These are phyloP conservation scores for Axea sp. DNA, from an alignment of 2,888 invertebrate species.

Conservation along the genomic window DNA sequence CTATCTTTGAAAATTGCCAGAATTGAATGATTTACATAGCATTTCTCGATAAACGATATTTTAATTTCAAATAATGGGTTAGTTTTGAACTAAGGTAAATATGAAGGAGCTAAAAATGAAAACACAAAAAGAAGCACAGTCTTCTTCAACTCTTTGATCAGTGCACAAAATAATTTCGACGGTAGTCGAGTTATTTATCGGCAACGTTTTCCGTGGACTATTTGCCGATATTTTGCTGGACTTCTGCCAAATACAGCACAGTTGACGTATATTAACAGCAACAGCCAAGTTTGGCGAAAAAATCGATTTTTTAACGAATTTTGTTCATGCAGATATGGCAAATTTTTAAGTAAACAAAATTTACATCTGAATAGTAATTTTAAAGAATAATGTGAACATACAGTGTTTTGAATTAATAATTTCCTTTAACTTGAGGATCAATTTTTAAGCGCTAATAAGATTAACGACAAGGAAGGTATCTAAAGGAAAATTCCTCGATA, in stretches of 20 bases:
- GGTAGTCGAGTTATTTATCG: conserved; percentile 72
- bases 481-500: too few relatives aligned
- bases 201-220: conserved; percentile 64
- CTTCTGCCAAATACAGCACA: conserved; percentile 65
- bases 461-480: too few relatives aligned
- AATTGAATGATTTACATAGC: conserved; percentile 42
- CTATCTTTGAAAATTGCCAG: conserved; percentile 12
- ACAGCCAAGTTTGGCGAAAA: conserved; percentile 40
- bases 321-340: too few relatives aligned
- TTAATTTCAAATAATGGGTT: conserved; percentile 52
- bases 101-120: conserved; percentile 55
- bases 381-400: too few relatives aligned
- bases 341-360: too few relatives aligned
- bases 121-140: conserved; percentile 50
- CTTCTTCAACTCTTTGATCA: conserved; percentile 67
- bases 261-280: conserved; percentile 53
- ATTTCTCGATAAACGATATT: conserved; percentile 44
- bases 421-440: too few relatives aligned
- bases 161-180: conserved; percentile 71
- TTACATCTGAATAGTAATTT: too few relatives aligned
- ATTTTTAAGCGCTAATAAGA: too few relatives aligned
- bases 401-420: too few relatives aligned
- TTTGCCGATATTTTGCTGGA: conserved; percentile 70
- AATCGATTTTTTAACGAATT: conserved; percentile 25
- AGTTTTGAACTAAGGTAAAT: conserved; percentile 52